Evolutionary conservation across 1,140 invertebrate genomes (phyloP).

Genomic region (Polypedilum vanderplanki): DNA sequence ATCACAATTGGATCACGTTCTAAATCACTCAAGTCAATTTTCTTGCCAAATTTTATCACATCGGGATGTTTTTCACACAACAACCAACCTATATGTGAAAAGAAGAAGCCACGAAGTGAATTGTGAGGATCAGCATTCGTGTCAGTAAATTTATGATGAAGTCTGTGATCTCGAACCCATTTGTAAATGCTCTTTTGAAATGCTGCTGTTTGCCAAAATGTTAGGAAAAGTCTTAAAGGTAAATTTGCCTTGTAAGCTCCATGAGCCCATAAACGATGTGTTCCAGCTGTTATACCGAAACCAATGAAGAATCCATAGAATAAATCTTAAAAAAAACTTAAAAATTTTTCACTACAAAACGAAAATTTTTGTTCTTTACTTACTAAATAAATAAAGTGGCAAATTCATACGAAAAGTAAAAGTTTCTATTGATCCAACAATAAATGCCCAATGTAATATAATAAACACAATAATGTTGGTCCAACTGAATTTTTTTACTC

Average conservation of each 20-base stretch:
- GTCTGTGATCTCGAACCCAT: constrained; percentile 53
- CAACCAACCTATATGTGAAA: no score
- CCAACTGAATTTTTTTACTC: no score
- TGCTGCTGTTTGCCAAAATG: constrained; percentile 45
- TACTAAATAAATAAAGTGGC: neutral
- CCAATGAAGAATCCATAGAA: constrained; percentile 36
- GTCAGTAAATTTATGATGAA: constrained; percentile 63
- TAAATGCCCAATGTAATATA: neutral
- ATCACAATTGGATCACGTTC: constrained; percentile 60
- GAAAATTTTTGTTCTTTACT: neutral
- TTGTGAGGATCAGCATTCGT: no score
- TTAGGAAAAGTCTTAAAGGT: constrained; percentile 55
- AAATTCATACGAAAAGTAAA: no score
- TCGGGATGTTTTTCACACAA: constrained; percentile 53
- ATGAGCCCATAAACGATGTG: constrained; percentile 78
- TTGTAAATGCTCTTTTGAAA: constrained; percentile 51
- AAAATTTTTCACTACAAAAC: neutral
- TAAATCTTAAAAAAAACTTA: neutral
- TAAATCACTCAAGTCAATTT: constrained; percentile 65
- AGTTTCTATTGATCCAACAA: neutral
- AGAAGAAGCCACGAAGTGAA: no score
- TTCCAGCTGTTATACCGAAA: constrained; percentile 70
- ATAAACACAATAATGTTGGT: neutral
- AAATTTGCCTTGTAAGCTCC: constrained; percentile 70
- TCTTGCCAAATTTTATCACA: constrained; percentile 56